Base-by-base conservation (phyloP, 92 coral and sea anemone species). In the Umimayanthus chanpuru region DNA sequence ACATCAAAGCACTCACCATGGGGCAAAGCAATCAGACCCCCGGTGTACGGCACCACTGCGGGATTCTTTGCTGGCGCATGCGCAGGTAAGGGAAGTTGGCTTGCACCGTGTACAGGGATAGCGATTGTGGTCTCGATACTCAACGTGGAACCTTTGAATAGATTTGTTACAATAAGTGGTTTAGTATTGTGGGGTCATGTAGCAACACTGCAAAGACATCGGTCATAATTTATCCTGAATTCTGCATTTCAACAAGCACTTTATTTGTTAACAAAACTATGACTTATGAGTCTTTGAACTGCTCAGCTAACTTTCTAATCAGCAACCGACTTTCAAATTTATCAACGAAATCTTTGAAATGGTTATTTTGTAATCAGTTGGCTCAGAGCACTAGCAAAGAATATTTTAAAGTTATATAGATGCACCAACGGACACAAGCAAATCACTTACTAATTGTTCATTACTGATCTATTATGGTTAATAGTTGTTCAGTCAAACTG, bases 61-160 rank as follows among this genome's bases (percentile, higher is more conserved):
- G 87, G 21, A 43, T 28, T 76, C 20, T 15, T 55, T 18, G 79
- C 66, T 26, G 65, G 77, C 64, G 87, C 87, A 5, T 83, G 76
- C 21, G 77, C 64, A 4, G 79, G 43, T 26, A 83, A 4, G 65
- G 87, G 87, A 67, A 83, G 39, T 50, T 83, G 58, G 30, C 8
- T 83, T 0, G 87, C 87, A 25, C 78, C 87, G 26, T 83, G 76
- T 38, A 83, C 43, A 65, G 87, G 87, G 66, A 83, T 70, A 68
- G 87, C 87, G 12, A 83, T 70, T 30, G 87, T 83, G 55, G 87
- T 83, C 65, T 83, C 87, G n/a, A 83, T 83, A 71, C 87, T 83
- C 44, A 83, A 64, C 3, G 87, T 40, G 12, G 87, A 83, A 83
- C 79, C 87, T 83, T 70, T 20, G 40, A 47, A 47, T 41, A 70